Conservation (phyloP, 2,888 invertebrate species). For the Orchestes rusci region DNA sequence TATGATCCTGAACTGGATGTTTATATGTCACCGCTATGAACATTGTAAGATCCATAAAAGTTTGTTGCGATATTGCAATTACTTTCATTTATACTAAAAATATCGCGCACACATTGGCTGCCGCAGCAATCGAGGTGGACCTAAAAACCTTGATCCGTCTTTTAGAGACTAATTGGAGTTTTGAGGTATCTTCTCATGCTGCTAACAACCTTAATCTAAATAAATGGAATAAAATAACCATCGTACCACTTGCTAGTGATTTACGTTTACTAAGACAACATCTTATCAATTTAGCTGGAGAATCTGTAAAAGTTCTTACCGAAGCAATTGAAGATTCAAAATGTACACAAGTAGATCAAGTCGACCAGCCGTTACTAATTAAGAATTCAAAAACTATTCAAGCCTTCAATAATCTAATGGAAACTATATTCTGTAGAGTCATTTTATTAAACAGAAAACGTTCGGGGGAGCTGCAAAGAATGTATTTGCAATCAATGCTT, state of each 20-base stretch:
- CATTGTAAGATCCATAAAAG: conserved; percentile 3
- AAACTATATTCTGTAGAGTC: conserved; percentile 21
- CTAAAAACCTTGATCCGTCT: conserved; percentile 25
- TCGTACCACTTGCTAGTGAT: conserved; percentile 26
- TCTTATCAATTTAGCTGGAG: not conserved
- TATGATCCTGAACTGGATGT: conserved; percentile 15
- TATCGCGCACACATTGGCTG: conserved; percentile 2
- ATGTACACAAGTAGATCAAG: not conserved
- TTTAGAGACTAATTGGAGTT: conserved; percentile 21
- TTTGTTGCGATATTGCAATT: conserved; percentile 7
- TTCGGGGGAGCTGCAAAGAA: conserved; percentile 28
- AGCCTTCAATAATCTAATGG: not conserved
- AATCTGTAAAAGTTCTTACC: not conserved
- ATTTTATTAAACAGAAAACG: conserved; percentile 27
- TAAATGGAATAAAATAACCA: conserved; percentile 23
- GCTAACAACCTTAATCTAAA: conserved; percentile 23
- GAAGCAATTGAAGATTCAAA: not conserved
- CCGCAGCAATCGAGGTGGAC: conserved; percentile 21
- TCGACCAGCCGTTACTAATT: not conserved
- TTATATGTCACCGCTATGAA: conserved; percentile 9
- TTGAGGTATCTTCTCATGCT: conserved; percentile 13
- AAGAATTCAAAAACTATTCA: not conserved
- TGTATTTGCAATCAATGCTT: conserved; percentile 19
- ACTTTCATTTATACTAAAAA: conserved; percentile 5
- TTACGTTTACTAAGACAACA: conserved; percentile 4